Evolutionary conservation across 2,113 vertebrate species (phyloP).

Genomic region (Myanophis thanlyinensis): DNA sequence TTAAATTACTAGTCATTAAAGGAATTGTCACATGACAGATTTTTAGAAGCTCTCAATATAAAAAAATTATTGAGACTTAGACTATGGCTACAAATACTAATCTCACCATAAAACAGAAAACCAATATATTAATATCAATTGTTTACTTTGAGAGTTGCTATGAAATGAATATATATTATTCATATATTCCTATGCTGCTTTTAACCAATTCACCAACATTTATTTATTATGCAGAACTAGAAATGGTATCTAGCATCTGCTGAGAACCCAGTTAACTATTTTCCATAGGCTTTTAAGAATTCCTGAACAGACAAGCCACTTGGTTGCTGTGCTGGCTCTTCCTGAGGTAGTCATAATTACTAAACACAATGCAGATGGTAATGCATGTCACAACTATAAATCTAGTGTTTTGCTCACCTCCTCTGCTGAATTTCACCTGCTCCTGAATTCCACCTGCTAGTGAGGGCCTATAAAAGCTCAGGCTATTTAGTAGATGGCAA

Average conservation of each 20-base stretch:
- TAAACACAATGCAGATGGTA: not conserved
- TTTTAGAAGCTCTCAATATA: slow-evolving; percentile 17
- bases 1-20: slow-evolving; percentile 57
- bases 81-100: slow-evolving; percentile 45
- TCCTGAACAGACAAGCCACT: not conserved
- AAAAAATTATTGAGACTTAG: slow-evolving; percentile 51
- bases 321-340: not conserved
- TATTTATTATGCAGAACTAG: not conserved
- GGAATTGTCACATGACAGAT: slow-evolving; percentile 44
- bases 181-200: not conserved
- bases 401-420: not conserved
- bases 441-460: not conserved
- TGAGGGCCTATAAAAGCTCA: slow-evolving; percentile 1
- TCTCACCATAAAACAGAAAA: slow-evolving; percentile 48
- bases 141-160: slow-evolving; percentile 25
- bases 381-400: not conserved
- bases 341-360: not conserved
- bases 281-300: not conserved
- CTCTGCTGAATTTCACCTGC: not conserved
- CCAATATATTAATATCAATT: slow-evolving; percentile 51
- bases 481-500: not conserved
- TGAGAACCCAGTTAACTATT: not conserved
- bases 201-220: not conserved
- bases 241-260: not conserved
- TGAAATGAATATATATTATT: not conserved